phyloP scores from a whole-genome alignment of 2,888 invertebrate species.

The Thera britannica region DNA sequence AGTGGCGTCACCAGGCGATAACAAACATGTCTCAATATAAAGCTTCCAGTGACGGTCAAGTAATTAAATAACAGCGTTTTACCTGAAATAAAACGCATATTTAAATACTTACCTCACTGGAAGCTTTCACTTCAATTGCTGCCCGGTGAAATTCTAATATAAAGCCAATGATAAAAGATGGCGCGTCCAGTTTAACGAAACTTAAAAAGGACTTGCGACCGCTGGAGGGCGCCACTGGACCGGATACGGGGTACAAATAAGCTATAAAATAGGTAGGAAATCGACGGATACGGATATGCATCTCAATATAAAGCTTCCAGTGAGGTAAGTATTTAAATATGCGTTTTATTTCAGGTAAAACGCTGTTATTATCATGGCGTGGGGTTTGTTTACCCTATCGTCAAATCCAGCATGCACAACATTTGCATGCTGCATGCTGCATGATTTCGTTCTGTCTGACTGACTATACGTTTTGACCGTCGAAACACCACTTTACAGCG shows the following conservation, averaged over 20 bases:
- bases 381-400: too few species aligned
- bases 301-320: background rate
- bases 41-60: background rate
- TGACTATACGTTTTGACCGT: too few species aligned
- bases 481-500: too few species aligned
- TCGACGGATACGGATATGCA: background rate
- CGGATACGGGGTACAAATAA: background rate
- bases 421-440: too few species aligned
- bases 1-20: slow-evolving; percentile 1
- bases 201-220: background rate
- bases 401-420: too few species aligned
- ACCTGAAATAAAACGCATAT: slow-evolving; percentile 1
- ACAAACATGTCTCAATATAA: background rate
- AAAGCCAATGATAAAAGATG: background rate
- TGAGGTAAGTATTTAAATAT: background rate
- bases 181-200: background rate
- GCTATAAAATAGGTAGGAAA: background rate
- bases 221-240: background rate
- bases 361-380: background rate
- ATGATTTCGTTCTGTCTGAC: too few species aligned
- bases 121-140: background rate
- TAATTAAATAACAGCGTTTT: background rate
- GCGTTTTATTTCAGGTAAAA: background rate
- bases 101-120: background rate
- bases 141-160: background rate